Conservation (phyloP, 2,888 invertebrate genomes). For the Aelia acuminata region DNA sequence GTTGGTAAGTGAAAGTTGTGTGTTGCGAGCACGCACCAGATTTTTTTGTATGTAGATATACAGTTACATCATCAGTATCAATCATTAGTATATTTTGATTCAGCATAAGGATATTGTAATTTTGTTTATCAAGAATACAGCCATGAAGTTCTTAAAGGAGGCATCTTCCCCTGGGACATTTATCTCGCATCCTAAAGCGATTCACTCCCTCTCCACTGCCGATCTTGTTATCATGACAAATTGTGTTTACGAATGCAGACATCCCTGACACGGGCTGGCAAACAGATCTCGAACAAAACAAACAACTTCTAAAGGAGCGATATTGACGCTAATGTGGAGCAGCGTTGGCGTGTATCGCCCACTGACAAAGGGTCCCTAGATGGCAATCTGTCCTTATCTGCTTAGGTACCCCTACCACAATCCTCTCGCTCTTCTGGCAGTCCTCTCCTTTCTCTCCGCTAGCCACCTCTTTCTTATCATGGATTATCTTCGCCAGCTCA, state of each 20-base stretch:
- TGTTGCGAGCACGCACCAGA: too few species aligned
- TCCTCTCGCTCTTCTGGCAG: neutral
- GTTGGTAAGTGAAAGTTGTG: too few species aligned
- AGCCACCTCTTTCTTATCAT: constrained; percentile 37
- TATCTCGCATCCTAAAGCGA: neutral
- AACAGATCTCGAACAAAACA: constrained; percentile 37
- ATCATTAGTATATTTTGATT: too few species aligned
- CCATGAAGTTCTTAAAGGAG: neutral
- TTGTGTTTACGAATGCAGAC: neutral
- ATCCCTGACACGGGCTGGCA: constrained; percentile 26
- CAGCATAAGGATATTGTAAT: neutral
- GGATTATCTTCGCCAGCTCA: constrained; percentile 14
- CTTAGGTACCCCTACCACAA: constrained; percentile 15
- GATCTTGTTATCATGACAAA: neutral
- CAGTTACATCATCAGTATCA: too few species aligned
- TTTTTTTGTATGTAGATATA: too few species aligned
- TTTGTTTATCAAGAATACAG: neutral
- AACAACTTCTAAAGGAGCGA: constrained; percentile 33
- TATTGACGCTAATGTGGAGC: constrained; percentile 33
- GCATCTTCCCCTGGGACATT: neutral
- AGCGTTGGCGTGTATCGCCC: constrained; percentile 48
- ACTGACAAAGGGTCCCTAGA: constrained; percentile 40
- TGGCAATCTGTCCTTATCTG: constrained; percentile 41
- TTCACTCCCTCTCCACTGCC: neutral
- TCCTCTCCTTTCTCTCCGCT: constrained; percentile 6